Evolutionary conservation across 2,888 invertebrate species (phyloP).

Genomic region (Papilio elwesi): DNA sequence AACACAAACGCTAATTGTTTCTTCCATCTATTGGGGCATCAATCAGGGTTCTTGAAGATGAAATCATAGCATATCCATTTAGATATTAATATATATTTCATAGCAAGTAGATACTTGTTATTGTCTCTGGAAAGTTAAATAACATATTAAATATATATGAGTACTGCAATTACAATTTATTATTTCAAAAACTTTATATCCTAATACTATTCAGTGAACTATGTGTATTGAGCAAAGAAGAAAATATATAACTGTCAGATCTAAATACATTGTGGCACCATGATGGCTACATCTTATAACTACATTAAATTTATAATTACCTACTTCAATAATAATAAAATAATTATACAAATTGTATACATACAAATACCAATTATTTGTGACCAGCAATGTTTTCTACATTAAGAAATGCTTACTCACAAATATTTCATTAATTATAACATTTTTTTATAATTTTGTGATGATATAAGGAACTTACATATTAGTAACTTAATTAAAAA

Average conservation of each 20-base stretch:
- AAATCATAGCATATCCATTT: no score
- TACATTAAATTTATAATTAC: constrained; percentile 42
- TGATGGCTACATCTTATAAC: constrained; percentile 52
- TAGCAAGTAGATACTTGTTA: no score
- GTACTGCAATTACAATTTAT: no score
- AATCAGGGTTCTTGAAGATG: no score
- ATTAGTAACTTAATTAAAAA: neutral
- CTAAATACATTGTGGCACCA: constrained; percentile 57
- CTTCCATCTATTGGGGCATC: no score
- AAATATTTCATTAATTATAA: neutral
- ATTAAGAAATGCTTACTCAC: neutral
- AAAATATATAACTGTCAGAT: constrained; percentile 48
- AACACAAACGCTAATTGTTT: no score
- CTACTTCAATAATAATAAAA: constrained; percentile 29
- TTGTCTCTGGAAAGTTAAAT: no score
- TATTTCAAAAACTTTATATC: no score
- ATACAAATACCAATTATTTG: neutral
- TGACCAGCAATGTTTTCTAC: neutral
- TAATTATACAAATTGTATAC: constrained; percentile 2
- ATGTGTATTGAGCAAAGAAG: constrained; percentile 34
- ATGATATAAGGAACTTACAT: constrained; percentile 17
- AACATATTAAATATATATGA: no score
- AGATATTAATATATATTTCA: no score
- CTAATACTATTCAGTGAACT: constrained; percentile 35
- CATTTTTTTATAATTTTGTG: constrained; percentile 4